Base-by-base conservation (phyloP, 2,888 invertebrate species). In the Yponomeuta sedellus region DNA sequence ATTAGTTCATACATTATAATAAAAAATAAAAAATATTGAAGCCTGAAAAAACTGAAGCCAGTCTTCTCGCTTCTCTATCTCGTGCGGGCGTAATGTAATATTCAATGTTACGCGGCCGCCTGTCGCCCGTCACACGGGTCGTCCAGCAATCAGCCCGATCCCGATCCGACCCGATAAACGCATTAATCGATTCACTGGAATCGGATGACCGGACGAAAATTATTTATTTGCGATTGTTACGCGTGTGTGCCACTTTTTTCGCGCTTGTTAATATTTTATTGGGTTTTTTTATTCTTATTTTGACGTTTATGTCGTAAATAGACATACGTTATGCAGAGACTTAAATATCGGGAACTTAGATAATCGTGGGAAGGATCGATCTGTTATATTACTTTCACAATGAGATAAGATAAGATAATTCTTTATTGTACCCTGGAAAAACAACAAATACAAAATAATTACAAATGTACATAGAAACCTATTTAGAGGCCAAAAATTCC, bases 151-250 rank as follows among this genome's bases (percentile, higher is more conserved):
- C 44, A 16, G 44, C 44, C 44, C 44, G 44, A 12, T 52, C 16
- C 44, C 44, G 44, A 44, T 44, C 44, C 44, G 44, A 44, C 44
- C 44, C 44, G 44, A 52, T 52, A 52, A 52, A 52, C 44, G 44
- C 44, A 52, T 52, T 52, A 52, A 52, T 52, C 44, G 44, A 52
- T 52, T 52, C 44, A 52, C 16, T 52, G 16, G 44, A 16, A 52
- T 52, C 44, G 44, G 44, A 12, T 52, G 44, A 16, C 44, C 16
- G 44, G 44, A 52, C 5, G 44, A 52, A 52, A 52, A 52, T 52
- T 16, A 52, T 52, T 52, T 52, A 16, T 52, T 52, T 52, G 44
- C 44, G 44, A 12, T 2, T 5, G 16, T 16, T 12, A 3, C 44
- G 16, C 44, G 12, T 16, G 44, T 16, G 16, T 16, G 16, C 16